Evolutionary conservation across 2,888 invertebrate genomes (phyloP), one percentile per base, ranked within the genome.

Genomic region (Nowickia ferox): DNA sequence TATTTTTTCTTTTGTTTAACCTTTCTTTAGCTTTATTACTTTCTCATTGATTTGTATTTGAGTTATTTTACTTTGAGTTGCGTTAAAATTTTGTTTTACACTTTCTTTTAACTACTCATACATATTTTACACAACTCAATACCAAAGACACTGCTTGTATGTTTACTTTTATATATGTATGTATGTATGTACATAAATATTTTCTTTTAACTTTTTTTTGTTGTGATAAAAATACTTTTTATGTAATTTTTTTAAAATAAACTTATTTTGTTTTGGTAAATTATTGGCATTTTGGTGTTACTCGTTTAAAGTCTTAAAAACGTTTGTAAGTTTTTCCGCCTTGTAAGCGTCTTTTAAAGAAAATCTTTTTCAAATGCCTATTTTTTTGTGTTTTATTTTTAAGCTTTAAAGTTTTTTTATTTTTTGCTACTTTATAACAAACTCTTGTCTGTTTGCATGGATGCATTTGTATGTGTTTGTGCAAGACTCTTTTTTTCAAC

Each of bases 311-410:
- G 90, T 88, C 88, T 91, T 86, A 77, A 88, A 88, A 89, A 88
- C 87, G 88, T 91, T 90, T 91, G 90, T 90, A 76, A 71, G 86
- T 61, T 86, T 86, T 86, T 86, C 86, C 86, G 76, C 76, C 55
- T 79, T 72, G 59, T 68, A 59, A 72, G 59, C 83, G 79, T 83
- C 83, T 91, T 91, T 91, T 91, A 91, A 91, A 90, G 90, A 90
- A 91, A 91, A 89, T 71, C 78, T 65, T 55, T 46, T 65, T 74
- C 59, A 68, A 77, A 61, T 55, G 51, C 42, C 22, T 48, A 61
- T 71, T 71, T 57, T 30, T 68, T 71, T 42, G 40, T 30, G 4
- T 63, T 57, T 51, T 46, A 65, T 59, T 3, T 40, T 19, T 51
- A 55, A 85, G 65, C 57, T 38, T 72, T 57, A 17, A 30, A 13